phyloP scores from a whole-genome alignment of 2,888 invertebrate genomes.

The Epirrita christyi region DNA sequence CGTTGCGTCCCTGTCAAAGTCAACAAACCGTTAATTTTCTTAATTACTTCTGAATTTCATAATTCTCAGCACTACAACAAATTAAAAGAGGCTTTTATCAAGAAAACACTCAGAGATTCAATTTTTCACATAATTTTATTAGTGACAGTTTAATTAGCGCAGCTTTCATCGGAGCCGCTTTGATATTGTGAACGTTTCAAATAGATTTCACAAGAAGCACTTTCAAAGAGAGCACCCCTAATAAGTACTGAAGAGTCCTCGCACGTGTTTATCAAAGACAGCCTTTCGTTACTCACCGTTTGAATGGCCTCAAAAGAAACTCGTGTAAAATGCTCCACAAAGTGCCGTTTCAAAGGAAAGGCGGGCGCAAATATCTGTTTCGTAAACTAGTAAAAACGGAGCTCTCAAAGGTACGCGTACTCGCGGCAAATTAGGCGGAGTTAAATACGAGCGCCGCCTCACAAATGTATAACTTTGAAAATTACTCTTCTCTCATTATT shows the following conservation, averaged over 20 bases:
- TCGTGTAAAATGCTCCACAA: conserved; percentile 85
- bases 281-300: conserved; percentile 85
- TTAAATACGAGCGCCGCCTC: conserved; percentile 81
- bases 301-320: conserved; percentile 85
- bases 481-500: conserved; percentile 80
- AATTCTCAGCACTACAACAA: conserved; percentile 29
- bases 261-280: conserved; percentile 86
- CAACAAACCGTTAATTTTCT: conserved; percentile 23
- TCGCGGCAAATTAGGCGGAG: conserved; percentile 84
- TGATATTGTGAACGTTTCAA: conserved; percentile 83
- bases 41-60: conserved; percentile 25
- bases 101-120: conserved; percentile 68
- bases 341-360: conserved; percentile 84
- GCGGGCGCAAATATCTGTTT: conserved; percentile 85
- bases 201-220: conserved; percentile 84
- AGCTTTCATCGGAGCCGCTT: conserved; percentile 80
- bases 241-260: conserved; percentile 85
- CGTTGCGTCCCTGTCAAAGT: conserved; percentile 8
- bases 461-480: conserved; percentile 79
- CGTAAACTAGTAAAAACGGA: conserved; percentile 85
- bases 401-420: conserved; percentile 82
- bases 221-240: conserved; percentile 84
- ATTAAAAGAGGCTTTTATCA: conserved; percentile 58
- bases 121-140: conserved; percentile 83
- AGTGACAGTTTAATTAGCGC: conserved; percentile 84